Base-by-base conservation (phyloP, 2,888 invertebrate genomes). In the Ormyrus nitidulus region DNA sequence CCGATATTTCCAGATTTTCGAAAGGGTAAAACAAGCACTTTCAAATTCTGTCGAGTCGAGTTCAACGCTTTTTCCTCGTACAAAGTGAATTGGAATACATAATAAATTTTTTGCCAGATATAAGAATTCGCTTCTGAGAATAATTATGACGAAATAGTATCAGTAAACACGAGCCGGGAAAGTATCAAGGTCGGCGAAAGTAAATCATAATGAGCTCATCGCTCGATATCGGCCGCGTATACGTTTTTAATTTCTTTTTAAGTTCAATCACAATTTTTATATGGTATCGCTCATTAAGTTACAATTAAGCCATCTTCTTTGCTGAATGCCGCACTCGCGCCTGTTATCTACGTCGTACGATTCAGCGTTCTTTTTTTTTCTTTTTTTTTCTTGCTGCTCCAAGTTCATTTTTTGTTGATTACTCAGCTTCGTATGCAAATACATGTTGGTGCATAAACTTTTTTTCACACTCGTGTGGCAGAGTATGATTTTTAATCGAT, bases 161-260 rank as follows among this genome's bases (percentile, higher is more conserved):
- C 64, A 61, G 51, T 69, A 10, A 59, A 51, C 53, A 44, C 53
- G 65, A 74, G 80, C 58, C 10, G 62, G 62, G 65, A 77, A 77
- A 77, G 74, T 70, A 44, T 77, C 65, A 74, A 80, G 73, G 70
- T 77, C 69, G 80, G 64, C 11, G 80, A 80, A 77, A 80, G 73
- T 70, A 73, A 69, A 73, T 64, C 61, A 64, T 77, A 64, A 68
- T 58, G 68, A 77, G 59, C 71, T 72, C 62, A 76, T 76, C 8
- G 13, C n/a, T 13, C 53, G 13, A 1, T 80, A 77, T 80, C 74
- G 2, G 8, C 54, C 8, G 8, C 46, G 51, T 54, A 62, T 69
- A 13, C 53, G 44, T 68, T 53, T 72, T 72, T 53, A 69, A 58
- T 79, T 34, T 34, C 34, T 78, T 65, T 70, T 70, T 49, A 61